phyloP scores from a whole-genome alignment of 1,140 invertebrate species.

The Phenacoccus solenopsis region DNA sequence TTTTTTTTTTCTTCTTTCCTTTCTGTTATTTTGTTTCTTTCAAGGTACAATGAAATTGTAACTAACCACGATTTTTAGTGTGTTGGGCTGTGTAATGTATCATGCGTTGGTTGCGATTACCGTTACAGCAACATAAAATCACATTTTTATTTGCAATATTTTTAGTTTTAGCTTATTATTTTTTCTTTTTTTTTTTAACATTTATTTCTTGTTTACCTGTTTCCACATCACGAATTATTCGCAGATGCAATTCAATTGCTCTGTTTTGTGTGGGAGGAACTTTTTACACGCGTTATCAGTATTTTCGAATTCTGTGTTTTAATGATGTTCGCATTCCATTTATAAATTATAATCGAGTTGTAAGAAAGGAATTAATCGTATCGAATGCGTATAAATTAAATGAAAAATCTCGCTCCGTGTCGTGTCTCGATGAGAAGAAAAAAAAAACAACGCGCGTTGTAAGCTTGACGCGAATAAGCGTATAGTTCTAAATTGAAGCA shows the following conservation, averaged over 20 bases:
- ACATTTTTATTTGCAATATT: conserved; percentile 13
- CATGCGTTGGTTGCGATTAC: conserved; percentile 7
- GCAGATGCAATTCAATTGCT: background rate
- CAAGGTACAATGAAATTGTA: conserved; percentile 6
- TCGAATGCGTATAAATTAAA: too few species aligned
- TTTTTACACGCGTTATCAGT: conserved; percentile 16
- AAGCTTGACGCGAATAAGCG: too few species aligned
- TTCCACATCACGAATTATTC: background rate
- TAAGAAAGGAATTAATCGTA: too few species aligned
- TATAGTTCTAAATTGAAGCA: background rate
- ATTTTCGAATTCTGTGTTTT: background rate
- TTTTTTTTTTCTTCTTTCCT: background rate
- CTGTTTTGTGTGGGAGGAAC: conserved; percentile 5
- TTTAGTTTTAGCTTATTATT: background rate
- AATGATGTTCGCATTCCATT: background rate
- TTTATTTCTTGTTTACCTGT: background rate
- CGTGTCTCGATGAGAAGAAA: background rate
- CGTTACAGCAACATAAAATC: conserved; percentile 11
- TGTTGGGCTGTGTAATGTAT: conserved; percentile 16
- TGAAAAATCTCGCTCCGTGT: background rate
- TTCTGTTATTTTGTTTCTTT: background rate
- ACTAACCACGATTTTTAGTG: conserved; percentile 1
- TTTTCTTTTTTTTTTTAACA: background rate
- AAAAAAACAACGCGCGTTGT: too few species aligned
- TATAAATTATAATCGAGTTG: background rate